Conservation (phyloP, 1,140 invertebrate species). For the Prorops nasuta region DNA sequence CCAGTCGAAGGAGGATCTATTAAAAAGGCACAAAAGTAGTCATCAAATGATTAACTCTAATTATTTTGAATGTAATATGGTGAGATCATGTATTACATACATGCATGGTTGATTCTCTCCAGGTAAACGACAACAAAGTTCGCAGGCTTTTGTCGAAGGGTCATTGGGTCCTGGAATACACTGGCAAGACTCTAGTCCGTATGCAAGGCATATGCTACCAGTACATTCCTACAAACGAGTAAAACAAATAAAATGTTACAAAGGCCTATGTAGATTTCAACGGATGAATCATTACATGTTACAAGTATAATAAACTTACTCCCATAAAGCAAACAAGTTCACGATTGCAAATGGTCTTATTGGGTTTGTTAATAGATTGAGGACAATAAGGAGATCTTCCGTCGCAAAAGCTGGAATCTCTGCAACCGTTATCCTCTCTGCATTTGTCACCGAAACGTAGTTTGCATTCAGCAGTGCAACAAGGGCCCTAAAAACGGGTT, state of each 20-base stretch:
- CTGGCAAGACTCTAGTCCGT: conserved; percentile 95
- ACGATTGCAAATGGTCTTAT: conserved; percentile 91
- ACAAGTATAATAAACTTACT: conserved; percentile 62
- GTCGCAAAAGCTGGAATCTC: conserved; percentile 87
- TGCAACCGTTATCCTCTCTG: conserved; percentile 90
- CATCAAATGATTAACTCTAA: background rate
- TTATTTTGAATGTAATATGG: no score
- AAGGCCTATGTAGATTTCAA: background rate
- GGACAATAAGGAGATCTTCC: conserved; percentile 82
- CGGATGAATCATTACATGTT: background rate
- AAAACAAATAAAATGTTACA: conserved; percentile 6
- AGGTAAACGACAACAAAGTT: conserved; percentile 84
- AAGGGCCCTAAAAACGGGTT: conserved; percentile 86
- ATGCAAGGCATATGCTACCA: conserved; percentile 88
- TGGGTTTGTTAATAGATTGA: conserved; percentile 87
- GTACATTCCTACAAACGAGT: conserved; percentile 73
- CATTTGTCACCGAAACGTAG: conserved; percentile 86
- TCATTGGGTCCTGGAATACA: conserved; percentile 76
- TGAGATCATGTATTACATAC: conserved; percentile 51
- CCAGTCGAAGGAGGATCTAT: conserved; percentile 86
- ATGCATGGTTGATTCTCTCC: conserved; percentile 75
- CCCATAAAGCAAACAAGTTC: conserved; percentile 95
- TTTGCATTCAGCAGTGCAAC: conserved; percentile 86
- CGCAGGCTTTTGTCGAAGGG: conserved; percentile 80
- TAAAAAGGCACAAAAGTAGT: conserved; percentile 1